Conservation (phyloP, 2,888 invertebrate genomes). For the Nycteola revayana region DNA sequence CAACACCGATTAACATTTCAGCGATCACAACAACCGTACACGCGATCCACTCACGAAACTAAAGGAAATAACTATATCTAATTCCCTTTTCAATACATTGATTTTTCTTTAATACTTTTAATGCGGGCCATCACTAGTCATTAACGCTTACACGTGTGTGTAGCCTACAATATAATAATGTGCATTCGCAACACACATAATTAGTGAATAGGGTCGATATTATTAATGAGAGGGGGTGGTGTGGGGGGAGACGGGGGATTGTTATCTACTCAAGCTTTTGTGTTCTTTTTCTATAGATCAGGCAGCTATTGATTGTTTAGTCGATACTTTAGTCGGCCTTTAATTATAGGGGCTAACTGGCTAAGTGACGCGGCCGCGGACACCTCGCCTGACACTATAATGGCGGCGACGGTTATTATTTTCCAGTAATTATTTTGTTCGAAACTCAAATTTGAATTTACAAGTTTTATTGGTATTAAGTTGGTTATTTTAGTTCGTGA, state of each 20-base stretch:
- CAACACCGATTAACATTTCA: slow-evolving; percentile 71
- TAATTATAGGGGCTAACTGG: slow-evolving; percentile 76
- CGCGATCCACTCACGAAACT: slow-evolving; percentile 64
- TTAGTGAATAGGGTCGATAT: slow-evolving; percentile 80
- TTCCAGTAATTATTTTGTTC: slow-evolving; percentile 71
- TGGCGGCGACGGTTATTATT: slow-evolving; percentile 63
- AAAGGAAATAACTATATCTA: slow-evolving; percentile 64
- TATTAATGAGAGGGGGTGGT: slow-evolving; percentile 76
- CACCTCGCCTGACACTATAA: slow-evolving; percentile 76
- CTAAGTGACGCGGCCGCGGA: slow-evolving; percentile 67
- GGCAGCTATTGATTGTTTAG: slow-evolving; percentile 73
- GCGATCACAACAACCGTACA: slow-evolving; percentile 66
- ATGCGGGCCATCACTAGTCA: slow-evolving; percentile 63
- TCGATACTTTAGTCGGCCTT: slow-evolving; percentile 68
- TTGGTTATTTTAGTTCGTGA: slow-evolving; percentile 31
- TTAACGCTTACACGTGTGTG: slow-evolving; percentile 34
- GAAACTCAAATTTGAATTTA: slow-evolving; percentile 56
- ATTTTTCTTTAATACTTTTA: slow-evolving; percentile 66
- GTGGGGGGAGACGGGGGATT: slow-evolving; percentile 53
- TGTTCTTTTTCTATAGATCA: slow-evolving; percentile 75
- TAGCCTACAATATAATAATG: slow-evolving; percentile 33
- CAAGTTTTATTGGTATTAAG: slow-evolving; percentile 46
- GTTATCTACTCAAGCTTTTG: slow-evolving; percentile 80
- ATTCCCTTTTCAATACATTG: slow-evolving; percentile 56
- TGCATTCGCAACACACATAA: slow-evolving; percentile 82